Percentiles rank a stretch among this genome's conserved stretches.
phyloP scores from a whole-genome alignment of 2,888 invertebrate genomes.

The Macrophya annulata region DNA sequence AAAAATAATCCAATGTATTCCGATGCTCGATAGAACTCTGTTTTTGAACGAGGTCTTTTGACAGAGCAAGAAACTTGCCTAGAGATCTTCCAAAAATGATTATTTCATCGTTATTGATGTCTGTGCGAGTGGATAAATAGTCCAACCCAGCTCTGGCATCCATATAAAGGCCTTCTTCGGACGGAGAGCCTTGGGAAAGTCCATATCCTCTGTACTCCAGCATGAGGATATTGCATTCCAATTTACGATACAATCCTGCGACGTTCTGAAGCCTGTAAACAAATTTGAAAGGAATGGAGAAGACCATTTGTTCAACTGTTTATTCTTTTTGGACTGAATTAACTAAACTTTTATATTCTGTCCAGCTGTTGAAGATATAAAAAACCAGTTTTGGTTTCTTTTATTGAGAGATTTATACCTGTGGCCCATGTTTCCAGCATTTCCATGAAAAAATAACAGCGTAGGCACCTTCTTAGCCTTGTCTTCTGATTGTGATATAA shows the following conservation, averaged over 20 bases:
- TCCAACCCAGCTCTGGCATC: conserved; percentile 95
- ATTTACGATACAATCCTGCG: conserved; percentile 90
- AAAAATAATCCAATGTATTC: neutral
- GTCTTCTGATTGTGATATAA: conserved; percentile 88
- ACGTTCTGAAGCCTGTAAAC: conserved; percentile 90
- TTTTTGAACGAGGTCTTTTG: neutral
- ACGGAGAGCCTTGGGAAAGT: conserved; percentile 92
- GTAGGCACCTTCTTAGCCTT: conserved; percentile 89
- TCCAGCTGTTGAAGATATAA: neutral
- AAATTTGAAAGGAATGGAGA: neutral
- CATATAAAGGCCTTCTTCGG: conserved; percentile 92
- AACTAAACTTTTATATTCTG: neutral
- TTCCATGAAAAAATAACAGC: conserved; percentile 95
- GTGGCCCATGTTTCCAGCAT: conserved; percentile 98
- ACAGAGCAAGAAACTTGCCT: conserved; percentile 81
- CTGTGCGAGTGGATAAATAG: conserved; percentile 90
- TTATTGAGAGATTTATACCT: conserved; percentile 79
- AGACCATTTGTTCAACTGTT: neutral
- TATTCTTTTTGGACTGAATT: neutral
- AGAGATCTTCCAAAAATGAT: conserved; percentile 95
- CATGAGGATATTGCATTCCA: conserved; percentile 93
- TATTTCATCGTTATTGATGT: conserved; percentile 92
- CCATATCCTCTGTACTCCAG: conserved; percentile 98
- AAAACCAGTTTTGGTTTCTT: neutral
- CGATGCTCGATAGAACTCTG: neutral